Evolutionary conservation across 2,797 vertebrate species (phyloP), one percentile per base, ranked within the genome.

Genomic region (Buphagus erythrorhynchus): DNA sequence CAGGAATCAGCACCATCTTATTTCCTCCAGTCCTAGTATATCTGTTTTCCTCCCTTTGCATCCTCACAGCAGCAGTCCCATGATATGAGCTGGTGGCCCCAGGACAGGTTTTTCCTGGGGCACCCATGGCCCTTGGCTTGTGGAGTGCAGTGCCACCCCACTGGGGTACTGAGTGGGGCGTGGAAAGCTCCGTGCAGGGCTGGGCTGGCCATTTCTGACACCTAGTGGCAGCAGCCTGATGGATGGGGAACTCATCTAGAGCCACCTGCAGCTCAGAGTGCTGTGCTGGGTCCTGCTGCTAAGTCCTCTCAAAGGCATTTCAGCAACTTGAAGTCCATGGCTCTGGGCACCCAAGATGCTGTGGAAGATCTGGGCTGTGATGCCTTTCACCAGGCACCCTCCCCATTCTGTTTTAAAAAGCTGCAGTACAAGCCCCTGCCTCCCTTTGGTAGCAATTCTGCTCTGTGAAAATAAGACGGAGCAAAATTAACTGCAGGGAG

Each of bases 121-220:
- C 35, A 42, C 18, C 3, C 28, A 28, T 11, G 26, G 13, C 16
- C 22, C 9, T 80, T 52, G 33, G 26, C 8, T 31, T 2, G 0
- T 6, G 33, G n/a, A 29, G 8, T 40, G 48, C 9, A 10, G 43
- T 38, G 20, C 45, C 0, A 1, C 46, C n/a, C n/a, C n/a, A 19
- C 33, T 76, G 63, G 38, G 31, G 8, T 52, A 68, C 57, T 49
- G 73, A 26, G 35, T 2, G 1, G 28, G n/a, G 3, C 1, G 3
- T 2, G 1, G 68, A 48, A 89, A 18, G 48, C 57, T 77, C 67
- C 1, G 6, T 6, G 3, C 43, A 25, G 36, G 13, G 57, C 63
- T 92, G 76, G 46, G 55, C 74, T 91, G 88, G 42, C 61, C 68
- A 7, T 86, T 92, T 72, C 91, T 96, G 94, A 97, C 95, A 92